Percentiles rank a stretch among this genome's conserved stretches.
These are phyloP conservation scores for Aptenodytes patagonicus DNA, from an alignment of 2,113 vertebrate genomes.

Conservation along the genomic window DNA sequence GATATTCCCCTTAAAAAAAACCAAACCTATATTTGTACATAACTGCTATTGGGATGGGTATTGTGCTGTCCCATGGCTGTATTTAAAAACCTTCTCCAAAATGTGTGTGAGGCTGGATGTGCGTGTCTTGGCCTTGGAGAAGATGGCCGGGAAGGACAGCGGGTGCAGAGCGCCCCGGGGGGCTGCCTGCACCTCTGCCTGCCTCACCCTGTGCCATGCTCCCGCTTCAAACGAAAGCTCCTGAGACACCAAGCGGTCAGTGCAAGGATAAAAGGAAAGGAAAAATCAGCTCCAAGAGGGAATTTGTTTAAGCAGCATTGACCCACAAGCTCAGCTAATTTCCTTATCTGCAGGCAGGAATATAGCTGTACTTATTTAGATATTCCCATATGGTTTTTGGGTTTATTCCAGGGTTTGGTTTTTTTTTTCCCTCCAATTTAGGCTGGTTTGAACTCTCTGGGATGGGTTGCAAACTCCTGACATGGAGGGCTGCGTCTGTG, in stretches of 20 bases:
- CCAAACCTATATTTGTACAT: background rate
- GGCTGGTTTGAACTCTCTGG: background rate
- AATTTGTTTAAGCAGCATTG: background rate
- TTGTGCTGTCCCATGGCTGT: background rate
- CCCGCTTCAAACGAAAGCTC: background rate
- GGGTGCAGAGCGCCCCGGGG: background rate
- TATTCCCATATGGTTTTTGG: accelerated
- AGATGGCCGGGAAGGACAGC: background rate
- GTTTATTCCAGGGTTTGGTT: background rate
- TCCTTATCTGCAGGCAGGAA: background rate
- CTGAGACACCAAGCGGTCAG: slow-evolving; percentile 66
- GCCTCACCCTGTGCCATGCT: background rate
- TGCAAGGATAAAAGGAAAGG: background rate
- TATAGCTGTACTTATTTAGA: background rate
- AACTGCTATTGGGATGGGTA: background rate
- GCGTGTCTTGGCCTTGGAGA: background rate
- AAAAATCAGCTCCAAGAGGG: background rate
- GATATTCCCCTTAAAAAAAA: background rate
- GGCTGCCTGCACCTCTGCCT: background rate
- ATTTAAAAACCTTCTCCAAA: background rate
- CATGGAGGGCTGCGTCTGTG: accelerated
- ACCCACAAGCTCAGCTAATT: background rate
- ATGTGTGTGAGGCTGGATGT: background rate
- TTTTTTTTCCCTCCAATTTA: background rate
- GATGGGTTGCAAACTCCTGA: background rate